Evolutionary conservation across 2,797 vertebrate species (phyloP).

Genomic region (Schizothorax lantsangensis): DNA sequence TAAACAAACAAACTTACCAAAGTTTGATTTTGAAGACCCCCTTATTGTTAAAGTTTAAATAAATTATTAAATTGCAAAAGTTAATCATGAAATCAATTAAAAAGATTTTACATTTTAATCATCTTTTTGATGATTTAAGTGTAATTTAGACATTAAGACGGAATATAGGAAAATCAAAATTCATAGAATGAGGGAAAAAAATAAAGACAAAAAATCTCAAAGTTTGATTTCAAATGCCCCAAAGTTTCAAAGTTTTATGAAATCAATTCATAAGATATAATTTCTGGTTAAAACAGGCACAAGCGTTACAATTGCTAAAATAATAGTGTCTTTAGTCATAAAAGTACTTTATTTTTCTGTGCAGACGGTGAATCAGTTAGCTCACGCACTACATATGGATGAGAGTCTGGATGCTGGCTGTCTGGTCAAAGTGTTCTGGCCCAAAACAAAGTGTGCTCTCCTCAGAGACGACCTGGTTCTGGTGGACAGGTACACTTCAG

Average conservation of each 20-base stretch:
- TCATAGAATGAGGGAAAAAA: background rate
- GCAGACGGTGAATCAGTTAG: constrained; percentile 97
- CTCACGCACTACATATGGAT: constrained; percentile 97
- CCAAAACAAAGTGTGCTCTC: constrained; percentile 96
- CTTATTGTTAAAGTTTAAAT: background rate
- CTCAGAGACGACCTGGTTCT: constrained; percentile 97
- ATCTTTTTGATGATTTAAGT: background rate
- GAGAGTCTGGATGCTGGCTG: constrained; percentile 95
- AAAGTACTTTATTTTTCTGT: background rate
- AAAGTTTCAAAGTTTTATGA: background rate
- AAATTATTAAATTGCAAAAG: background rate
- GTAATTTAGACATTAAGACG: background rate
- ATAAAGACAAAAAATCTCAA: background rate
- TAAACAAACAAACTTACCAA: background rate
- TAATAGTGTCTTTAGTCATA: background rate
- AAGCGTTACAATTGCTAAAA: background rate
- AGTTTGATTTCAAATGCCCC: background rate
- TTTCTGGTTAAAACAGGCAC: no score
- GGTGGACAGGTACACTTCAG: constrained; percentile 89
- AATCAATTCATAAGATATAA: background rate
- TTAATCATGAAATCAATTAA: no score
- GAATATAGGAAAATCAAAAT: background rate
- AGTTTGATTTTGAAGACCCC: background rate
- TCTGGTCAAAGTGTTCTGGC: constrained; percentile 98
- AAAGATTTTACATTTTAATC: background rate